Evolutionary conservation across 1,140 invertebrate species (phyloP), one percentile per base, ranked within the genome.

Genomic region (Arctopsyche grandis): DNA sequence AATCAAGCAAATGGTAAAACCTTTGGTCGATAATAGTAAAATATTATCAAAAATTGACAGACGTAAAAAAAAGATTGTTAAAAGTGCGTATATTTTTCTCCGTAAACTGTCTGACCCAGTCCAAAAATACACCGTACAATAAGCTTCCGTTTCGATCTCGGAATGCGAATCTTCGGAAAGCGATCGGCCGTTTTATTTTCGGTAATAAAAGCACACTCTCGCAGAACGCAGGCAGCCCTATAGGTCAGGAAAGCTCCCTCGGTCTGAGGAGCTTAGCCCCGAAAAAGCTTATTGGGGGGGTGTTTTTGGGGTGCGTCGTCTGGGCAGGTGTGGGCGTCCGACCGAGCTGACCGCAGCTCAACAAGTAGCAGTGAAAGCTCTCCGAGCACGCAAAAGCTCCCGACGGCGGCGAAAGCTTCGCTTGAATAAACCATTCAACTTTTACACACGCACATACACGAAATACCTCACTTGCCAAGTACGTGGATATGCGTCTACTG

Each of bases 301-400:
- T 60, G 16, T n/a, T 60, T 19, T 19, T 60, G 56, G 56, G 56
- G 14, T 60, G 56, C 12, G 12, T n/a, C 48, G 48, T 52, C 16
- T 52, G 12, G 12, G 12, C 16, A 52, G 48, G 48, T 16, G 56
- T 16, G 16, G 56, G 56, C 21, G 56, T 60, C 48, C 48, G 48
- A 52, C 48, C 48, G 14, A 60, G 56, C 56, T 60, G 56, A 60
- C 56, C 56, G 29, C 29, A 38, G 56, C 56, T 60, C 56, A 60
- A 60, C 56, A 60, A 60, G 56, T 60, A 60, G 56, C 56, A 21
- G 21, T 21, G n/a, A 21, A 60, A 60, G 56, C 56, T 60, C 56
- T 38, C 29, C 29, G 29, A 38, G 29, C 29, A 60, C 56, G 56
- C 56, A 60, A 60, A 60, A 60, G 56, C 56, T 60, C 56, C 21